phyloP scores from a whole-genome alignment of 1,140 invertebrate species.

The Aphis craccivora region DNA sequence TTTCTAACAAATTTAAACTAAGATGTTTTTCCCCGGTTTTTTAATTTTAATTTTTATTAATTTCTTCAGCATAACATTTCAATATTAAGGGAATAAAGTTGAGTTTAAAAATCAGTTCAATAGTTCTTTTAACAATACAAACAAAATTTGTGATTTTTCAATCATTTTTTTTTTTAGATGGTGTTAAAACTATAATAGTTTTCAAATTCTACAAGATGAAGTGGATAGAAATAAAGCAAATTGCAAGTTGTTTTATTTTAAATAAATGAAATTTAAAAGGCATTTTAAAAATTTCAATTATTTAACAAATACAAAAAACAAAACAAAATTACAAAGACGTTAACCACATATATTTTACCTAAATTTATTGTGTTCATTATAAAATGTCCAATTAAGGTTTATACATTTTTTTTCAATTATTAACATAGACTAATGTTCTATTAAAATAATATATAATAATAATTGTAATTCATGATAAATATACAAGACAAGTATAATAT shows the following conservation, averaged over 20 bases:
- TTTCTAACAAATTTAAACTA: too few relatives aligned
- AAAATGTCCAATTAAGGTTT: slow-evolving; percentile 19
- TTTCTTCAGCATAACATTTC: too few relatives aligned
- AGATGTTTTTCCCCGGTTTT: too few relatives aligned
- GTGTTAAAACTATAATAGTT: background rate
- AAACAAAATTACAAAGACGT: slow-evolving; percentile 37
- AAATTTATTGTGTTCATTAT: slow-evolving; percentile 40
- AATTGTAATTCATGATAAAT: slow-evolving; percentile 55
- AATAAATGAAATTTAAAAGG: background rate
- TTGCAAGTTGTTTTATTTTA: background rate
- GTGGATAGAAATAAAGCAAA: background rate
- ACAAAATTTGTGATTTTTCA: too few relatives aligned
- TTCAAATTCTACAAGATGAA: background rate
- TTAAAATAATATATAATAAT: slow-evolving; percentile 48
- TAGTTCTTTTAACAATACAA: too few relatives aligned
- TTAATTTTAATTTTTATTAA: too few relatives aligned
- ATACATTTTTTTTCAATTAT: slow-evolving; percentile 40
- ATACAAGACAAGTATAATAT: slow-evolving; percentile 54
- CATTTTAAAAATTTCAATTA: background rate
- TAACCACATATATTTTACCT: slow-evolving; percentile 40
- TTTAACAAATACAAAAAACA: background rate
- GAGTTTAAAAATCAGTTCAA: too few relatives aligned
- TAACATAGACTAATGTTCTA: slow-evolving; percentile 46
- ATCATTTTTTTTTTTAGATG: background rate
- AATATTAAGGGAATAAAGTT: too few relatives aligned